A percentile compares a stretch with the other conserved stretches of the same genome.
Conservation (phyloP, 2,888 invertebrate species). For the Xanthia icteritia region DNA sequence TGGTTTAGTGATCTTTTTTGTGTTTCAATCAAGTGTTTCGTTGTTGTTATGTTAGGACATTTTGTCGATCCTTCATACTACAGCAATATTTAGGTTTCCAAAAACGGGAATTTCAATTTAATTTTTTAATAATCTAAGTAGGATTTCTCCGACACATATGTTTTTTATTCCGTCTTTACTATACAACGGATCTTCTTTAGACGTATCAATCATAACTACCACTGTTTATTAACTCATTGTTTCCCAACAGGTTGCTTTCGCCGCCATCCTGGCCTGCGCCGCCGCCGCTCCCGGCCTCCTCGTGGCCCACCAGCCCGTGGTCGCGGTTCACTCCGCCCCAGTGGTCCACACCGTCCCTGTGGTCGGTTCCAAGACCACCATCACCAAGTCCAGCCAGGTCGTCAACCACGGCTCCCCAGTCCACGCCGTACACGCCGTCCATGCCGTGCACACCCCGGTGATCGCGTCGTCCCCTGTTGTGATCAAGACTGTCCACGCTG, state of each 20-base stretch:
- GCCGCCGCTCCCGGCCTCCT: conserved; percentile 87
- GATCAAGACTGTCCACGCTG: conserved; percentile 76
- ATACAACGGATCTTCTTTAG: neutral
- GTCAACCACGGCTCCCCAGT: conserved; percentile 85
- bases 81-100: neutral
- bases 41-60: conserved; percentile 2
- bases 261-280: conserved; percentile 87
- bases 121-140: neutral
- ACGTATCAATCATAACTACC: neutral
- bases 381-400: conserved; percentile 87
- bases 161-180: neutral
- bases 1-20: neutral
- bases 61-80: neutral
- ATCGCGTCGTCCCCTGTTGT: conserved; percentile 74
- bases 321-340: conserved; percentile 78
- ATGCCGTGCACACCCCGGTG: conserved; percentile 71
- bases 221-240: conserved; percentile 2
- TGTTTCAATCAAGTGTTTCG: neutral
- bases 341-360: conserved; percentile 82
- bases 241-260: conserved; percentile 84
- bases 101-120: neutral
- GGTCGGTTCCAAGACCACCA: conserved; percentile 83
- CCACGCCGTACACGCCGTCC: conserved; percentile 75
- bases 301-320: conserved; percentile 80
- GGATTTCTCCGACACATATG: neutral